Percentiles rank a stretch among this genome's conserved stretches.
Conservation (phyloP, 2,797 vertebrate species). For the Xenentodon cancila region DNA sequence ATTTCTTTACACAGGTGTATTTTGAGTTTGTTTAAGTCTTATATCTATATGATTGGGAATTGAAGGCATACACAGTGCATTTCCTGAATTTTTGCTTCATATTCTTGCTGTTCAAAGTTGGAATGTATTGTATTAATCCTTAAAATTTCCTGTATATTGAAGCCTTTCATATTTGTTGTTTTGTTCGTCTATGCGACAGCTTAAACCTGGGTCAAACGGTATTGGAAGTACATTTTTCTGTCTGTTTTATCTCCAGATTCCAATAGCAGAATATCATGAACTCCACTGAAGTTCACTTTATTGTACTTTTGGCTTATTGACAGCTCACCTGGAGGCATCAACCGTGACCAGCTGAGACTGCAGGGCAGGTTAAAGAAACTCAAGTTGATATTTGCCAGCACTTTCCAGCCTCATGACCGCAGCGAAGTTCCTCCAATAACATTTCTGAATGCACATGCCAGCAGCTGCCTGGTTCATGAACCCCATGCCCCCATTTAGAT, state of each 20-base stretch:
- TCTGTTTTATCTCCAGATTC: slow-evolving; percentile 4
- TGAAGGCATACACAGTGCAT: slow-evolving; percentile 31
- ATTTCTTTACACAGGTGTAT: slow-evolving; percentile 27
- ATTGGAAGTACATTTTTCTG: neutral
- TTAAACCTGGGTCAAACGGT: slow-evolving; percentile 1
- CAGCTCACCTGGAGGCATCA: neutral
- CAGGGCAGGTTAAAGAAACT: slow-evolving; percentile 15
- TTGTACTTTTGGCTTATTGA: neutral
- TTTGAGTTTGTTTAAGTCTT: slow-evolving; percentile 43
- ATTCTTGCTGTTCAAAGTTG: slow-evolving; percentile 9
- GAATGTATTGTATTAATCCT: slow-evolving; percentile 35
- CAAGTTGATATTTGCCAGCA: neutral
- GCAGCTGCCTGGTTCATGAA: slow-evolving; percentile 3
- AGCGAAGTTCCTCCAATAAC: neutral
- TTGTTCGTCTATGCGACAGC: neutral
- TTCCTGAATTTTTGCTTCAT: slow-evolving; percentile 35
- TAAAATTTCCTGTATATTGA: slow-evolving; percentile 30
- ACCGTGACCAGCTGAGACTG: neutral
- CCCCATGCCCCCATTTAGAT: neutral
- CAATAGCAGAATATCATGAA: neutral
- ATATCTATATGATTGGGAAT: slow-evolving; percentile 22
- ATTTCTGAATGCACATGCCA: slow-evolving; percentile 9
- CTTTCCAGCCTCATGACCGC: neutral
- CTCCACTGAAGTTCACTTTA: neutral
- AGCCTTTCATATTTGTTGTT: neutral